Evolutionary conservation across 2,888 invertebrate species (phyloP), one percentile per base, ranked within the genome.

Genomic region (Cephalotes varians): DNA sequence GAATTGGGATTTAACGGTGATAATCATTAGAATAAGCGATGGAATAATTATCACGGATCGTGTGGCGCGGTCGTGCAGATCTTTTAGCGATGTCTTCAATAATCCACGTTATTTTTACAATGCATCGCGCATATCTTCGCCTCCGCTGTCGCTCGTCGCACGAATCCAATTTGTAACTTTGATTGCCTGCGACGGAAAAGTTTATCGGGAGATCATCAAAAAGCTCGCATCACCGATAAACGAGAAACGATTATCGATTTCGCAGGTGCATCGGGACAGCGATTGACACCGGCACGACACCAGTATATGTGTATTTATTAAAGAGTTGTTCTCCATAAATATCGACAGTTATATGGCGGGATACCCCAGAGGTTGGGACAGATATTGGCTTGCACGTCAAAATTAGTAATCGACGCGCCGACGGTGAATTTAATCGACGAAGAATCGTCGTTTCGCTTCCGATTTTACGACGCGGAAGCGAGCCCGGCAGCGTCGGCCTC

Each of bases 351-450:
- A 62, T 62, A 79, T 51, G 81, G 28, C 31, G 69, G 18, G 69
- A 56, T 56, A 31, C 54, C 31, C 40, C 28, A 51, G 56, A 25
- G 40, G 67, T 76, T 56, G 67, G n/a, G 25, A 31, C 58, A 74
- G 81, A 86, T 84, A 87, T 84, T 71, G 71, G 31, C 34, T 9
- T 34, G 71, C 67, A 71, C 76, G 81, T 87, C 67, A 77, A 83
- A 87, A 85, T 86, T 81, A 86, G 54, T 72, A 25, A 80, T 49
- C 77, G 67, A 49, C 44, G 56, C 69, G 69, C 34, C 69, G 44
- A n/a, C n/a, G n/a, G 34, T 47, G 56, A 56, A 79, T 79, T 69
- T 79, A 79, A 79, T 79, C 77, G 69, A 47, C 56, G 77, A 79
- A 69, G 56, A 79, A 69, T 79, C 21, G 47, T 44, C 44, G 77